Conservation (phyloP, 1,140 invertebrate genomes). For the Sycophila sp. region DNA sequence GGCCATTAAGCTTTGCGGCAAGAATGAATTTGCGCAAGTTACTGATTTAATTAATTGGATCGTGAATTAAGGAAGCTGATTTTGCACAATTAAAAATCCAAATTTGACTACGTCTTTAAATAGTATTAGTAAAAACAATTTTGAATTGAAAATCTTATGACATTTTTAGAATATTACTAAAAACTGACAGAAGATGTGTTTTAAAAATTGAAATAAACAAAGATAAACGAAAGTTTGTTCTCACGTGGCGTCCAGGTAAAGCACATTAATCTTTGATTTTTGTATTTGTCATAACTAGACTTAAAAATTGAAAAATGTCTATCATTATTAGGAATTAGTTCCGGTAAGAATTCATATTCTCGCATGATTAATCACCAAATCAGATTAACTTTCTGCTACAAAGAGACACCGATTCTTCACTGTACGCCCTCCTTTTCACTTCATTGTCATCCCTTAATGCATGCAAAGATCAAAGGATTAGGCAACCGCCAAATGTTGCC, state of each 20-base stretch:
- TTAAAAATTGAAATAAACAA: no score
- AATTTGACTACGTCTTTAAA: no score
- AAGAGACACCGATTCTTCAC: neutral
- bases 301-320: neutral
- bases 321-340: slow-evolving; percentile 22
- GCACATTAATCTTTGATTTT: neutral
- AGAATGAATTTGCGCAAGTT: no score
- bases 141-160: no score
- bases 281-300: slow-evolving; percentile 9
- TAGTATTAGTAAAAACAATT: no score
- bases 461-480: neutral
- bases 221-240: slow-evolving; percentile 7
- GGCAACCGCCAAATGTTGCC: no score
- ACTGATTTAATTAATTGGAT: no score
- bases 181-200: no score
- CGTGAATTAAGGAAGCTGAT: no score
- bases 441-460: neutral
- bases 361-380: slow-evolving; percentile 13
- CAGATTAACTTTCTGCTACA: neutral
- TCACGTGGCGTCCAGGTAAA: neutral
- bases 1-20: no score
- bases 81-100: no score
- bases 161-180: no score
- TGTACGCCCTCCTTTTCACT: neutral
- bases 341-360: neutral